Evolutionary conservation across 2,888 invertebrate genomes (phyloP), one percentile per base, ranked within the genome.

Genomic region (Cinara cedri): DNA sequence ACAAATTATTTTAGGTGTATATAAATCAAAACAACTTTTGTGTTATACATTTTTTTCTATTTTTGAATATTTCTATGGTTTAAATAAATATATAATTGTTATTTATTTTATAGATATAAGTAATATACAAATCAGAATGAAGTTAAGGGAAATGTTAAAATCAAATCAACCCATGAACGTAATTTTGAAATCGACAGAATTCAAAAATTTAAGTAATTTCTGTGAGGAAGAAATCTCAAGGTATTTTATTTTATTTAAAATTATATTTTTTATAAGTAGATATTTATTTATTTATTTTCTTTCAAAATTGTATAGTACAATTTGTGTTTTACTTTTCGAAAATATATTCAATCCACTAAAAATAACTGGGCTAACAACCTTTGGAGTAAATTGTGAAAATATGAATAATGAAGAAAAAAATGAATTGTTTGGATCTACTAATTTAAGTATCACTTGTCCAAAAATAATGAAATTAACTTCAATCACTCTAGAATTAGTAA

Each of bases 101-200:
- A n/a, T 57, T 21, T 11, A 24, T 57, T 49, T 63, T 74, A 42
- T 34, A 78, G 76, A 19, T 26, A n/a, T 11, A 66, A 76, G 68
- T 68, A 78, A 78, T 49, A 57, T 60, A 3, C 57, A 78, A 68
- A 60, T 78, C 26, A 78, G 76, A 26, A 10, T 14, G 57, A 11
- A 24, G 0, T 19, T 78, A 3, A 68, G 68, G 57, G 60, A 78
- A 2, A 34, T 78, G 1, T 60, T 78, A 16, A 13, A 42, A 42
- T 68, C 76, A 16, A 16, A 78, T n/a, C 68, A 68, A 34, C 13
- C 57, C 16, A 14, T 78, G 2, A 60, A 34, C 49, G 34, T 49
- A 21, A 57, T 78, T 49, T 55, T 78, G 16, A 68, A 78, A 60
- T 78, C 76, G 16, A 78, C 68, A 60, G 68, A 78, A 16, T 78